Base-by-base conservation (phyloP, 2,113 vertebrate species). In the Sebastes schlegelii region DNA sequence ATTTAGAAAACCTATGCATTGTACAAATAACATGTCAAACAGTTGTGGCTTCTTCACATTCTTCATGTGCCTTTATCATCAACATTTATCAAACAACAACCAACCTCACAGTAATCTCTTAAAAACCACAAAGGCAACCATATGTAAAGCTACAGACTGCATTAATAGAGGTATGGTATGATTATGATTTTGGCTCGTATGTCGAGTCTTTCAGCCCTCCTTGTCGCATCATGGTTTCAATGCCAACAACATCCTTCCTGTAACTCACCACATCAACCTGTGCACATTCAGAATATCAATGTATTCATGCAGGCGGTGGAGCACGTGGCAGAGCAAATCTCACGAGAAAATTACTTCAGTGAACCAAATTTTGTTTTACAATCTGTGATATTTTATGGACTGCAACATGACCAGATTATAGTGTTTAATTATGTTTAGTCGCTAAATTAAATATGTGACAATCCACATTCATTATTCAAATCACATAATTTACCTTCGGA, bases 121-220 rank as follows among this genome's bases (percentile, higher is more conserved):
- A 70, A 85, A 77, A 85, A 79, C 78, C 86, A 86, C 61, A 77
- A 91, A 92, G 92, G 90, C 88, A 92, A 90, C 91, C 46, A 85
- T 89, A 92, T 84, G 83, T 92, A 91, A 92, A 90, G 91, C 92
- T 91, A 91, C 83, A 77, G 77, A 83, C 69, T 84, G 88, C 87
- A 89, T 77, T 79, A 79, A 57, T 80, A 80, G 87, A 92, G 90
- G 72, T 89, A 89, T 80, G 84, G 80, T 64, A 89, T 85, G 82
- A 82, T 68, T 69, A 80, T 77, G 83, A 79, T 67, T 70, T 71
- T 58, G 72, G 87, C 83, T 92, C 75, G 0, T 19, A 6, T 21
- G 9, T 67, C 13, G 77, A 86, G 79, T 83, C 77, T 75, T 86
- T 86, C 68, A 87, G 83, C 66, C 72, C 67, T 91, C 75, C 73